phyloP scores from a whole-genome alignment of 1,140 invertebrate species.

The Drosophila bipectinata region DNA sequence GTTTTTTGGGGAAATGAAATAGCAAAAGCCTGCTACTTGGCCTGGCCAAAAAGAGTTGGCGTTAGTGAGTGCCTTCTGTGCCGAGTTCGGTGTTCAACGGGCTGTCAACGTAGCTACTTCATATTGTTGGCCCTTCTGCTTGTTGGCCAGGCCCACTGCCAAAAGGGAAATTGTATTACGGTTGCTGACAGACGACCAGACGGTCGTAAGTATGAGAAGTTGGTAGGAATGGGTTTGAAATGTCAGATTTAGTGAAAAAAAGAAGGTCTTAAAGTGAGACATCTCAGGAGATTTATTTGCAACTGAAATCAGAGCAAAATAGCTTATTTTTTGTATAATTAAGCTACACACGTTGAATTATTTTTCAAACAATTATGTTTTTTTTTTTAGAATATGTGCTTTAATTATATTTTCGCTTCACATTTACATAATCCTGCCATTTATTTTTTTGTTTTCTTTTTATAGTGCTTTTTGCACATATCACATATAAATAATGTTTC shows the following conservation, averaged over 20 bases:
- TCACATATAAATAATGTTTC: no score
- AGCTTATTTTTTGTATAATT: no score
- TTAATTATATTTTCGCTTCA: no score
- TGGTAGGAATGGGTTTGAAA: background rate
- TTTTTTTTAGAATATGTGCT: no score
- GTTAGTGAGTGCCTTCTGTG: constrained; percentile 26
- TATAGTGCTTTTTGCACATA: no score
- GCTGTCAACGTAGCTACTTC: constrained; percentile 61
- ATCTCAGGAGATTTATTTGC: background rate
- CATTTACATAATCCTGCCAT: no score
- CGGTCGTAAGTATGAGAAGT: background rate
- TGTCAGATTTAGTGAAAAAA: background rate
- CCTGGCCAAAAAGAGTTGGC: constrained; percentile 12
- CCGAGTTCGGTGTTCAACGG: constrained; percentile 46
- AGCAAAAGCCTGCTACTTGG: constrained; percentile 32
- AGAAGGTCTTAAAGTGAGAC: background rate
- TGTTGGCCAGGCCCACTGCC: constrained; percentile 6
- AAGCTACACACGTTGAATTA: no score
- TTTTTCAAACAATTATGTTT: no score
- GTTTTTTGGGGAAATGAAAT: constrained; percentile 5
- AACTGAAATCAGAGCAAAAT: background rate
- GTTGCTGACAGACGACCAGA: constrained; percentile 13
- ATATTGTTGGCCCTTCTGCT: constrained; percentile 28
- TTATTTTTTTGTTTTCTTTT: no score
- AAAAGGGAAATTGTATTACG: constrained; percentile 32